phyloP scores from a whole-genome alignment of 2,888 invertebrate genomes.

The Sinhomidia bicolor region DNA sequence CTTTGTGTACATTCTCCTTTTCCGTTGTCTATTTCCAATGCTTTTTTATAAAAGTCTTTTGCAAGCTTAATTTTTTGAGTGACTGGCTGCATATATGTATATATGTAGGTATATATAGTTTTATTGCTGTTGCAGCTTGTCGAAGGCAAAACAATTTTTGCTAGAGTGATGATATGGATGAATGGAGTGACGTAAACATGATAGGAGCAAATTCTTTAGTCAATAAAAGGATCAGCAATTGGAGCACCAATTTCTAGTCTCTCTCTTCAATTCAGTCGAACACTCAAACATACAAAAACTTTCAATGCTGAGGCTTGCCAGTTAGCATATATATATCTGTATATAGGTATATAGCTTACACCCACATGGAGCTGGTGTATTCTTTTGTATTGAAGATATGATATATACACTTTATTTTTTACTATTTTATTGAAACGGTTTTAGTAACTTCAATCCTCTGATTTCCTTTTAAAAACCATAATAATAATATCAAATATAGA shows the following conservation, averaged over 20 bases:
- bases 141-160: conserved; percentile 33
- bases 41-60: neutral
- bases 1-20: neutral
- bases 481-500: neutral
- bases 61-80: neutral
- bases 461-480: conserved; percentile 5
- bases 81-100: too few relatives aligned
- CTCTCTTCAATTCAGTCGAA: conserved; percentile 14
- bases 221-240: conserved; percentile 36
- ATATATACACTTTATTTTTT: neutral
- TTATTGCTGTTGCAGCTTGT: neutral
- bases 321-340: too few relatives aligned
- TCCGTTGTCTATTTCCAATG: too few relatives aligned
- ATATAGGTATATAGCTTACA: too few relatives aligned
- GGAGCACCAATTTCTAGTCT: conserved; percentile 21
- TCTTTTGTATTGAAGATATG: neutral
- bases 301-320: neutral
- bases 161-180: conserved; percentile 37
- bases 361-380: neutral
- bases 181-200: conserved; percentile 63
- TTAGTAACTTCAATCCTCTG: neutral
- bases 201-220: conserved; percentile 46
- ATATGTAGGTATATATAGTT: too few relatives aligned
- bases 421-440: conserved; percentile 14
- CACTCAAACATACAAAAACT: conserved; percentile 10